A percentile compares a stretch with the other conserved stretches of the same genome.
Evolutionary conservation across 2,113 vertebrate species (phyloP).

Genomic region (Oxyura jamaicensis): DNA sequence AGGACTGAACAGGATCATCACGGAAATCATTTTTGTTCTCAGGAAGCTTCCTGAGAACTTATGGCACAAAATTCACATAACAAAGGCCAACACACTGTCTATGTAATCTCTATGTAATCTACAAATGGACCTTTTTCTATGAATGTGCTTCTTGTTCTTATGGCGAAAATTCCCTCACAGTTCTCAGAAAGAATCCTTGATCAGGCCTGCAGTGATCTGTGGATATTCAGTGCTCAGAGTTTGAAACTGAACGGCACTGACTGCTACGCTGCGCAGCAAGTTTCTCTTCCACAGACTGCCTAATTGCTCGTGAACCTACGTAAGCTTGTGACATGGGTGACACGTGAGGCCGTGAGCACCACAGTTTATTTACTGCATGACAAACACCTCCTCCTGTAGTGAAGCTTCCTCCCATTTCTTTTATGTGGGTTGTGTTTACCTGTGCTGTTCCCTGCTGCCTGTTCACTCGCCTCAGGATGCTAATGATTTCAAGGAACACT

Average conservation of each 20-base stretch:
- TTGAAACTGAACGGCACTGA: slow-evolving; percentile 17
- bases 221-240: background rate
- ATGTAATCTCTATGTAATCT: background rate
- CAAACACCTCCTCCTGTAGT: background rate
- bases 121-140: background rate
- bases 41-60: background rate
- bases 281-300: background rate
- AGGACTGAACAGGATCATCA: background rate
- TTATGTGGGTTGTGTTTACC: background rate
- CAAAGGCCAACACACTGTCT: fast-evolving
- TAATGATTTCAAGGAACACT: background rate
- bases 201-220: background rate
- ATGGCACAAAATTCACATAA: background rate
- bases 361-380: background rate
- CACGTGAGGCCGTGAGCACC: fast-evolving
- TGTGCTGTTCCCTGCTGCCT: background rate
- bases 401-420: background rate
- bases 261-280: slow-evolving; percentile 4
- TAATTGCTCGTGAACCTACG: background rate
- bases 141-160: background rate
- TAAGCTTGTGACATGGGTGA: background rate
- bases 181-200: background rate
- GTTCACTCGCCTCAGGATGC: background rate
- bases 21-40: background rate
- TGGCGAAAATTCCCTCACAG: background rate